A percentile compares a stretch with the other conserved stretches of the same genome.
Evolutionary conservation across 2,113 vertebrate species (phyloP).

Genomic region (Paratilapia polleni): DNA sequence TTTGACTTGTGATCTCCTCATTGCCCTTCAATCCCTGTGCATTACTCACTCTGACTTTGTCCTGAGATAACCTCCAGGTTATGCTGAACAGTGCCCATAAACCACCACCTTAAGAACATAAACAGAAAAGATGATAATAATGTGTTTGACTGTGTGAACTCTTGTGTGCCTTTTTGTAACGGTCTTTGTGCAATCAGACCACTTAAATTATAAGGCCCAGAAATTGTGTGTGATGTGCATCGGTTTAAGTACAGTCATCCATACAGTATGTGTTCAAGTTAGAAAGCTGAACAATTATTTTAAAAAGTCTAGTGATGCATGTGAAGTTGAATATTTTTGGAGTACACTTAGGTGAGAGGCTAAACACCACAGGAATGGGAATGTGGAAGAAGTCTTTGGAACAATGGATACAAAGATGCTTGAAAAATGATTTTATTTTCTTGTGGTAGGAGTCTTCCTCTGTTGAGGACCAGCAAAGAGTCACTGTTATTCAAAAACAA

Average conservation of each 20-base stretch:
- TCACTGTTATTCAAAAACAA: background rate
- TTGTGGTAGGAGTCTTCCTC: background rate
- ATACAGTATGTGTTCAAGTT: background rate
- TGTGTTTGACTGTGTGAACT: background rate
- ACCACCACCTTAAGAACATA: background rate
- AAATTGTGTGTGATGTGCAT: background rate
- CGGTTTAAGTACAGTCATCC: background rate
- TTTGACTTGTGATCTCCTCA: conserved; percentile 6
- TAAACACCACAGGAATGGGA: background rate
- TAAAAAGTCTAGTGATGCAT: background rate
- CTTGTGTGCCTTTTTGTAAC: too few species aligned
- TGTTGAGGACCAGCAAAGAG: background rate
- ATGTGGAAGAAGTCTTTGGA: background rate
- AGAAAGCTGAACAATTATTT: too few species aligned
- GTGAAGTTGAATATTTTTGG: background rate
- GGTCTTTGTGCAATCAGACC: background rate
- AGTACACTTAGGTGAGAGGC: background rate
- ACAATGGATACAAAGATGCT: background rate
- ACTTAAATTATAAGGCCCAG: background rate
- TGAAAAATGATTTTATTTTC: background rate
- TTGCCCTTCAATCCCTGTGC: background rate
- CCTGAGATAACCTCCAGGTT: conserved; percentile 11
- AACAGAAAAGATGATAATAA: background rate
- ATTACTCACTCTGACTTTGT: background rate
- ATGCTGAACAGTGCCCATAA: background rate